Evolutionary conservation across 2,797 vertebrate species (phyloP).

Genomic region (Spea hammondii): DNA sequence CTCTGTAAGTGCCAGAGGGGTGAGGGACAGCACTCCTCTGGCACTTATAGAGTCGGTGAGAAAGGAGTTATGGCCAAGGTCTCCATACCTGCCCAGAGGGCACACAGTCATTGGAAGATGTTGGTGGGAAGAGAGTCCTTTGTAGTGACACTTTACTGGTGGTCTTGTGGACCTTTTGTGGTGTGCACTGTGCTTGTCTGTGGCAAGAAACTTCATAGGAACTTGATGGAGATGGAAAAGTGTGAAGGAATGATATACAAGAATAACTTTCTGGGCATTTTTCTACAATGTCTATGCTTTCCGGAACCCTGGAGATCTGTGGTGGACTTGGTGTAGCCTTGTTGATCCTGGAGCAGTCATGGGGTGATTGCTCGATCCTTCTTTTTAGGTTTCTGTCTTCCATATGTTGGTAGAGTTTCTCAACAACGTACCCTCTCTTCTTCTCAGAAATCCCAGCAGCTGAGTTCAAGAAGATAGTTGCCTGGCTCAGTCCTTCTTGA

Average conservation of each 20-base stretch:
- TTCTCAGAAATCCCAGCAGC: slow-evolving; percentile 16
- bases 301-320: slow-evolving; percentile 9
- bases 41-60: not conserved
- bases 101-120: not conserved
- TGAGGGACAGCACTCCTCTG: not conserved
- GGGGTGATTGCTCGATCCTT: not conserved
- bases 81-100: slow-evolving; percentile 32
- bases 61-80: slow-evolving; percentile 37
- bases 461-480: slow-evolving; percentile 28
- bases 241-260: not conserved
- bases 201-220: not conserved
- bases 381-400: slow-evolving; percentile 1
- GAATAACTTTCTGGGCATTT: not conserved
- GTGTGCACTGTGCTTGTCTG: slow-evolving; percentile 3
- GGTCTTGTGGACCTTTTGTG: slow-evolving; percentile 11
- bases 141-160: slow-evolving; percentile 23
- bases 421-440: slow-evolving; percentile 38
- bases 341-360: not conserved
- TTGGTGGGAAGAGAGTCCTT: slow-evolving; percentile 32
- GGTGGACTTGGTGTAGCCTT: slow-evolving; percentile 21
- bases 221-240: slow-evolving; percentile 19
- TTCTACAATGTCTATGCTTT: not conserved
- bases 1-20: not conserved
- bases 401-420: slow-evolving; percentile 36
- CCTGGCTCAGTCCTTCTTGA: slow-evolving; percentile 38